phyloP scores from a whole-genome alignment of 1,140 invertebrate genomes.

The Dryas iulia region DNA sequence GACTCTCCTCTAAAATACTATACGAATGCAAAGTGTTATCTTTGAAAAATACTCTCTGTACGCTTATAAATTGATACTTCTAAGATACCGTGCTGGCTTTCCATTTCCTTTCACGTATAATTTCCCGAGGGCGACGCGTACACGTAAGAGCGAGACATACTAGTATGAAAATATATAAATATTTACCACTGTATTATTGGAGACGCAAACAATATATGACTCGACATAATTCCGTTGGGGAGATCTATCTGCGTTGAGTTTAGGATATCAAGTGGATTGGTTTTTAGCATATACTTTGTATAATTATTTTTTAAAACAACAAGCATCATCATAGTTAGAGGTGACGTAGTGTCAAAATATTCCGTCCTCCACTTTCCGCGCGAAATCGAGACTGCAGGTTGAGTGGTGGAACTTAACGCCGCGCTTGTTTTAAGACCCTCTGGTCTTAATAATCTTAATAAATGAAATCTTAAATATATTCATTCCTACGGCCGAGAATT shows the following conservation, averaged over 20 bases:
- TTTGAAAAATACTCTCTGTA: neutral
- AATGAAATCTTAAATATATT: too few species aligned
- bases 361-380: too few species aligned
- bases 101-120: slow-evolving; percentile 53
- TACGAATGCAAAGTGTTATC: neutral
- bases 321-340: neutral
- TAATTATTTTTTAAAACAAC: neutral
- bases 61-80: slow-evolving; percentile 29
- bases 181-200: slow-evolving; percentile 8
- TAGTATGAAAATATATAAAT: slow-evolving; percentile 17
- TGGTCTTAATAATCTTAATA: too few species aligned
- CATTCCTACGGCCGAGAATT: too few species aligned
- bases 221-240: neutral
- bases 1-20: neutral
- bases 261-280: neutral
- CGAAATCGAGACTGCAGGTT: neutral
- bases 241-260: neutral
- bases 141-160: slow-evolving; percentile 14
- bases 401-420: neutral
- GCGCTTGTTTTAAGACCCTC: neutral
- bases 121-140: slow-evolving; percentile 46
- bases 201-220: slow-evolving; percentile 11
- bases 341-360: neutral
- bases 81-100: slow-evolving; percentile 28
- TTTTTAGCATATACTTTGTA: neutral